Percentiles rank a stretch among this genome's conserved stretches.
Conservation (phyloP, 2,797 vertebrate genomes). For the Sebastiscus albofasciatus region DNA sequence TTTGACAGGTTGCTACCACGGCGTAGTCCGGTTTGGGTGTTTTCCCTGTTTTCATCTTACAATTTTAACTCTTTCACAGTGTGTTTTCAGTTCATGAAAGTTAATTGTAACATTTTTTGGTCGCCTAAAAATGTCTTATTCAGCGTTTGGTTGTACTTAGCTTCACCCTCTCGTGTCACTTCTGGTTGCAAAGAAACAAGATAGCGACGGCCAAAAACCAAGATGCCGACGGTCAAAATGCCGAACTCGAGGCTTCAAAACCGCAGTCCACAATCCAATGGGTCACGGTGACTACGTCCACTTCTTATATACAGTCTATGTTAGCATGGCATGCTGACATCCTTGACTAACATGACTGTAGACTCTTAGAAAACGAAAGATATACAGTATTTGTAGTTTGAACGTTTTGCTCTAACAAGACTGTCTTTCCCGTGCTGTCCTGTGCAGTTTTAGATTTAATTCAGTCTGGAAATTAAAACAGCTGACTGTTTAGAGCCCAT, state of each 20-base stretch:
- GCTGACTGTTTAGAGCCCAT: neutral
- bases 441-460: slow-evolving; percentile 7
- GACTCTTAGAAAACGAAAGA: neutral
- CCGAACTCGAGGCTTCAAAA: neutral
- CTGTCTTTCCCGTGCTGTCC: neutral
- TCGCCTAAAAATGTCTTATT: neutral
- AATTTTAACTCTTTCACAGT: neutral
- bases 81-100: too few species aligned
- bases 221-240: neutral
- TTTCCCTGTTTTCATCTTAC: neutral
- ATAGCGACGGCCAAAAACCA: too few species aligned
- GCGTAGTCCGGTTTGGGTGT: neutral
- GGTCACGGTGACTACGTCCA: neutral
- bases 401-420: neutral
- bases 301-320: neutral
- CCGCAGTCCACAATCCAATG: neutral
- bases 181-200: too few species aligned
- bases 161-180: neutral
- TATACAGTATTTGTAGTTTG: neutral
- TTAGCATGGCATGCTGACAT: neutral
- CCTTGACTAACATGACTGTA: neutral
- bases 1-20: neutral
- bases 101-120: neutral
- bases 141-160: neutral
- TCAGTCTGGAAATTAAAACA: neutral